Conservation (phyloP, 1,140 invertebrate species). For the Prorops nasuta region DNA sequence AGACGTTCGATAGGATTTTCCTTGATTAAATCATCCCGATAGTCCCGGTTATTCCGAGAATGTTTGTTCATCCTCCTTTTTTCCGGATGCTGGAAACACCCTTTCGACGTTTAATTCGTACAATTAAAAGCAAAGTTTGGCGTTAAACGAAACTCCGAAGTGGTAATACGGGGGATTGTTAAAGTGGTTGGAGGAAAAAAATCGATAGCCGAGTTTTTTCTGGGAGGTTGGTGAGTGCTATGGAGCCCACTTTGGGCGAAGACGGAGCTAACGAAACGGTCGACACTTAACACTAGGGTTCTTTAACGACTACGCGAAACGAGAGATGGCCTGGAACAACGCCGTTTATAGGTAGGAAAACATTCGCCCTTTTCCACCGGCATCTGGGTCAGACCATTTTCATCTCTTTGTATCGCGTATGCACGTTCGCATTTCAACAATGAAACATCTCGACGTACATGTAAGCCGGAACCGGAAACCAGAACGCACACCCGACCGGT, state of each 20-base stretch:
- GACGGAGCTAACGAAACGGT: background rate
- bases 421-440: constrained; percentile 31
- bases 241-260: background rate
- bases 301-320: background rate
- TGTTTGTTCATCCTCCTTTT: too few species aligned
- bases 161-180: too few species aligned
- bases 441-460: constrained; percentile 36
- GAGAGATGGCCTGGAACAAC: background rate
- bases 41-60: too few species aligned
- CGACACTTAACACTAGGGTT: background rate
- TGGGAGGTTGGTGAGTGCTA: background rate
- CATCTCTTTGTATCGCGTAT: constrained; percentile 24
- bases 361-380: background rate
- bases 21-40: too few species aligned
- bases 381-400: constrained; percentile 32
- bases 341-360: background rate
- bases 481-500: constrained; percentile 25
- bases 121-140: too few species aligned
- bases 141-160: too few species aligned
- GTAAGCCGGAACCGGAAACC: constrained; percentile 37
- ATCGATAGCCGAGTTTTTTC: background rate
- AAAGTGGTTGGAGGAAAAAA: background rate
- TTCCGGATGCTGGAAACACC: too few species aligned
- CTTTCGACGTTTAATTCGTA: too few species aligned
- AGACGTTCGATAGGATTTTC: too few species aligned